phyloP scores from a whole-genome alignment of 2,888 invertebrate species.

The Erebia palarica region DNA sequence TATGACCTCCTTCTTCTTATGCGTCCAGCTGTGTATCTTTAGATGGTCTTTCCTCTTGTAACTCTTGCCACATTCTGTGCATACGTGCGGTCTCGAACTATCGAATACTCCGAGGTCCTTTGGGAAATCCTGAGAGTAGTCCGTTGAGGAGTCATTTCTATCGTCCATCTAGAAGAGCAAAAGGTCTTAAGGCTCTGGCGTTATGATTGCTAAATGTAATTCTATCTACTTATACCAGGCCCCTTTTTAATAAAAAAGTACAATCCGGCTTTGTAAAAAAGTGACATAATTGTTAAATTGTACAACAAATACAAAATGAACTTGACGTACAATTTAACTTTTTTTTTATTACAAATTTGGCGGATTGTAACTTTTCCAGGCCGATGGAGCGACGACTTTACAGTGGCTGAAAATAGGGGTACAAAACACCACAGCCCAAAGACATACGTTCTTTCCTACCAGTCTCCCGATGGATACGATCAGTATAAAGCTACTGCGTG shows the following conservation, averaged over 20 bases:
- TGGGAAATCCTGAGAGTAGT: slow-evolving; percentile 18
- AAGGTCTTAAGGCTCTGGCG: neutral
- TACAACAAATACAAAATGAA: neutral
- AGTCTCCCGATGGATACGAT: too few species aligned
- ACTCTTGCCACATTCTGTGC: slow-evolving; percentile 87
- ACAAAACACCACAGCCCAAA: too few species aligned
- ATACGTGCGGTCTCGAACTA: slow-evolving; percentile 86
- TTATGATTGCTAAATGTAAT: too few species aligned
- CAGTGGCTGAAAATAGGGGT: too few species aligned
- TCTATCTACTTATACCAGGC: too few species aligned
- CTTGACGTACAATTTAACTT: too few species aligned
- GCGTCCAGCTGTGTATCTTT: slow-evolving; percentile 90
- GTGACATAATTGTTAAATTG: neutral
- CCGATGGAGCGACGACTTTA: too few species aligned
- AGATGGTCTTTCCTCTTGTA: slow-evolving; percentile 91
- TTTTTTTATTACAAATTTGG: too few species aligned
- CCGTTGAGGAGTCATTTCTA: slow-evolving; percentile 32
- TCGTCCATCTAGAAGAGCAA: slow-evolving; percentile 29
- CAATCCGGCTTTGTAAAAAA: neutral
- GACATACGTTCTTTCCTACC: too few species aligned
- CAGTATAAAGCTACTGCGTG: too few species aligned
- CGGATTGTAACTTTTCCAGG: too few species aligned
- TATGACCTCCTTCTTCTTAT: slow-evolving; percentile 89
- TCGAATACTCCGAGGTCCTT: slow-evolving; percentile 68
- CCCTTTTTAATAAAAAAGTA: neutral